These are phyloP conservation scores for Myocastor coypus DNA, from an alignment of 2,113 vertebrate genomes.

Conservation along the genomic window DNA sequence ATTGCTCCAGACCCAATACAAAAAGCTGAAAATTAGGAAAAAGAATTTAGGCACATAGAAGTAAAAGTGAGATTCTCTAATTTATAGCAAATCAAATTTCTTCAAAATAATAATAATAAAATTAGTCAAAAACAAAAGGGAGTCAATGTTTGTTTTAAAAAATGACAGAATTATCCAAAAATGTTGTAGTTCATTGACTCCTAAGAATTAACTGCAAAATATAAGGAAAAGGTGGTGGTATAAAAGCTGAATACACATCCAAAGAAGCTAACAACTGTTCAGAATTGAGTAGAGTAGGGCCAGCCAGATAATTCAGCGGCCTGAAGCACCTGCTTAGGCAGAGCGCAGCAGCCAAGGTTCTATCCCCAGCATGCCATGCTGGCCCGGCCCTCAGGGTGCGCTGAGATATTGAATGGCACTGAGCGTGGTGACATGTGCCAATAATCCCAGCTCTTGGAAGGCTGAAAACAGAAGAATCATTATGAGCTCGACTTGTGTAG, in stretches of 20 bases:
- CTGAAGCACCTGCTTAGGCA: no score
- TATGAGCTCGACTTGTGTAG: no score
- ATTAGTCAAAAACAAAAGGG: not conserved
- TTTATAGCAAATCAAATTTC: not conserved
- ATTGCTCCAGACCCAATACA: not conserved
- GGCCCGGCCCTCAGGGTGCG: no score
- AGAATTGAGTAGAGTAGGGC: not conserved
- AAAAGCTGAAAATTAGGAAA: not conserved
- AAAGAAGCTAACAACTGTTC: not conserved
- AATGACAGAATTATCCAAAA: constrained; percentile 26
- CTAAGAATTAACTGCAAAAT: not conserved
- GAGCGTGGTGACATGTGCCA: no score
- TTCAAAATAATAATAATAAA: not conserved
- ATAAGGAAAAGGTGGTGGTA: not conserved
- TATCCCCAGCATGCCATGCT: no score
- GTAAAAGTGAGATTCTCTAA: not conserved
- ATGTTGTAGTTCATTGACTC: constrained; percentile 18
- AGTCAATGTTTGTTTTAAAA: not conserved
- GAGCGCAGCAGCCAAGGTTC: no score
- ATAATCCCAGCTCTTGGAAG: no score
- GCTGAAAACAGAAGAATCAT: no score
- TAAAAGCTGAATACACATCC: not conserved
- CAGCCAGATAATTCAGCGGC: no score
- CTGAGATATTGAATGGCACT: no score
- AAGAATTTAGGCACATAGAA: not conserved